Base-by-base conservation (phyloP, 1,140 invertebrate species). In the Lordiphosa collinella region DNA sequence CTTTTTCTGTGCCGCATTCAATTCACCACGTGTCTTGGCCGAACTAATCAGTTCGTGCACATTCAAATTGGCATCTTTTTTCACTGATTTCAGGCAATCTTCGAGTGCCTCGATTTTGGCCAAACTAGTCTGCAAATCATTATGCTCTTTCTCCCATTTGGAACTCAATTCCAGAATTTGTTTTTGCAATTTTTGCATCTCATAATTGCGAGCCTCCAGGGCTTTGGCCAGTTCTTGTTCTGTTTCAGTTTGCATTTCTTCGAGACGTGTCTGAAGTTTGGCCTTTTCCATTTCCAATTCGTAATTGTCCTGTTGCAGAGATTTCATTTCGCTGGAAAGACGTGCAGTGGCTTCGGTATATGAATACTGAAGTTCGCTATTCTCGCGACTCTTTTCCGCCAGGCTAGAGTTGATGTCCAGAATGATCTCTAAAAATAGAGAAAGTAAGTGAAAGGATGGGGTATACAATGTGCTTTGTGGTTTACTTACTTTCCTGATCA, bases 401-500 rank as follows among this genome's bases (percentile, higher is more conserved):
- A 91, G 70, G 32, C 87, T 89, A 3, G 88, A 80, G 62, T 91
- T 91, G 14, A 91, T 90, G 18, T 87, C 79, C 32, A 89, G 88
- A 22, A 91, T 91, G 3, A 89, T 91, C 12, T 85, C 88, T 89
- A 44, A 18, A 2, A 8, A 37, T n/a, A 12, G 4, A 7, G 13
- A 4, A 0, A 8, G 9, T 5, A 36, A 0, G 1, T 13, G 8
- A 9, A 11, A 3, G 7, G n/a, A 7, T 2, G 8, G 11, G n/a
- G n/a, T 8, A 4, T 13, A 29, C 4, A 0, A 1, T 0, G 3
- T 3, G 18, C 2, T 29, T 11, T 47, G 2, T 11, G 3, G 12
- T 0, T 40, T 8, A 90, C 89, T 57, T 47, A 89, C 89, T 74
- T 85, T 93, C 92, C 60, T 93, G 92, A 64, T 92, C 91, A 46